Evolutionary conservation across 2,888 invertebrate genomes (phyloP).

Genomic region (Synanthedon andrenaeformis): DNA sequence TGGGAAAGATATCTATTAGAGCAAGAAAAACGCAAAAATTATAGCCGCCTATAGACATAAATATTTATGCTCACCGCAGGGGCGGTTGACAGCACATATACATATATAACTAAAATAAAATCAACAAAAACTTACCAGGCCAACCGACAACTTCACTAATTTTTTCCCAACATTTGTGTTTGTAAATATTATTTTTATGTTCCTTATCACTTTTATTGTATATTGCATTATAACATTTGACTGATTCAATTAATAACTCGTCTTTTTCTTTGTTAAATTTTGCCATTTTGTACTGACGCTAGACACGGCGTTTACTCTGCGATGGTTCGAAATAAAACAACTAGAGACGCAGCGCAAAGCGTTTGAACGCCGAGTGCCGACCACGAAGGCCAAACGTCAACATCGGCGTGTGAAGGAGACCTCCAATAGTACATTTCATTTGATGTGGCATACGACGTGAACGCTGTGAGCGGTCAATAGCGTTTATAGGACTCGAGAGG

Average conservation of each 20-base stretch:
- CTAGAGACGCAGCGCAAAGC: slow-evolving; percentile 1
- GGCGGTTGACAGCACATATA: no score
- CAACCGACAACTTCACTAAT: background rate
- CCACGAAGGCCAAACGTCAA: background rate
- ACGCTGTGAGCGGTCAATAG: background rate
- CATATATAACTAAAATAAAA: no score
- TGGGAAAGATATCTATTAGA: no score
- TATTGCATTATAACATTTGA: background rate
- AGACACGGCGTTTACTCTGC: background rate
- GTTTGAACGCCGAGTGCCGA: background rate
- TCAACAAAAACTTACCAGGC: no score
- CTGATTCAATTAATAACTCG: background rate
- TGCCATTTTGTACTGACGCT: slow-evolving; percentile 1
- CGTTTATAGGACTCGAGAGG: background rate
- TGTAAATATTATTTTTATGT: slow-evolving; percentile 1
- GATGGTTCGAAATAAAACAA: slow-evolving; percentile 1
- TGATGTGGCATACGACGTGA: slow-evolving; percentile 1
- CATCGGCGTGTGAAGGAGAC: slow-evolving; percentile 1
- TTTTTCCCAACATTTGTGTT: slow-evolving; percentile 1
- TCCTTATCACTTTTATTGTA: background rate
- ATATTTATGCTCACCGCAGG: no score
- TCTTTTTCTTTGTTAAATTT: slow-evolving; percentile 1
- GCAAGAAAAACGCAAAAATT: no score
- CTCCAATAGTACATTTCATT: slow-evolving; percentile 1
- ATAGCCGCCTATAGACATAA: no score